Base-by-base conservation (phyloP, 1,140 invertebrate genomes). In the Drosophila asahinai region DNA sequence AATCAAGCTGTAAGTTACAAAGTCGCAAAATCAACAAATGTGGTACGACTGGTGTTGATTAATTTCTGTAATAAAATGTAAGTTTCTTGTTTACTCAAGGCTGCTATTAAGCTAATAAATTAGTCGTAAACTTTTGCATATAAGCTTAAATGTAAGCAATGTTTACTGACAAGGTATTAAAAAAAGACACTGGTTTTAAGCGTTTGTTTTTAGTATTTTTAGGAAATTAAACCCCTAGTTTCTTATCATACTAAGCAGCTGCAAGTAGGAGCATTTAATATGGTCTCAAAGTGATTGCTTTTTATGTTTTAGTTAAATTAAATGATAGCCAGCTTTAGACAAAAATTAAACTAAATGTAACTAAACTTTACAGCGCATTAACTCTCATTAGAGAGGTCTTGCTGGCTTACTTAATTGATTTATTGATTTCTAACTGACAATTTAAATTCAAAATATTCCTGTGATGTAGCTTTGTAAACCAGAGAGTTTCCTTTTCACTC, bases 21-120 rank as follows among this genome's bases (percentile, higher is more conserved):
- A 54, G 30, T 36, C 30, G 8, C 3, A 19, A 36, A 36, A 54
- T 38, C 30, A 54, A 54, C 52, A 54, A 36, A 54, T 17, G 14
- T 38, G 30, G 30, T 36, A 12, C 14, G 52, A 54, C 52, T 8
- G n/a, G 17, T 54, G 17, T 17, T 54, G 52, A 54, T 54, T 19
- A 36, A 54, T 54, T 36, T 54, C 1, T 54, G 52, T 36, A 36
- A 54, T 54, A 38, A 54, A 54, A 54, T 15, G 17, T 36, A 36
- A 36, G 19, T 36, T 54, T 54, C 52, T 54, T 54, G 52, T 54
- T 54, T 54, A 14, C 52, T 14, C 30, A 54, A 54, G 30, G 30
- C 52, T 36, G 36, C 1, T 6, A 19, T 22, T 54, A 15, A 36
- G 17, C 52, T 36, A 15, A 57, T 63, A 57, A 55, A 25, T 30